Evolutionary conservation across 2,888 invertebrate species (phyloP).

Genomic region (Macaria liturata): DNA sequence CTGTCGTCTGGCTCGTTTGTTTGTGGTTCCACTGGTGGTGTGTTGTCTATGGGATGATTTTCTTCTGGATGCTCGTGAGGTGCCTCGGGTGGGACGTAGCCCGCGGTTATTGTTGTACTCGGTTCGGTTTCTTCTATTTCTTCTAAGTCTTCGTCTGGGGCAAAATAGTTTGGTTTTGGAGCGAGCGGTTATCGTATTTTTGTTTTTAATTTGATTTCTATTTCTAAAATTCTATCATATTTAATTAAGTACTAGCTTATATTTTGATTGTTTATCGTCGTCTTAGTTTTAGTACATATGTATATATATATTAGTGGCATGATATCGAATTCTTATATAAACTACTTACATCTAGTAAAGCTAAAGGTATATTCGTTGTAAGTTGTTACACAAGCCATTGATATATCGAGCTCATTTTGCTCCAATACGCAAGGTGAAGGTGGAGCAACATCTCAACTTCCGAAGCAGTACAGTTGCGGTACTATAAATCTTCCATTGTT

Average conservation of each 20-base stretch:
- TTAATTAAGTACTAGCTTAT: too few relatives aligned
- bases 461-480: slow-evolving; percentile 35
- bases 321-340: too few relatives aligned
- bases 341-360: too few relatives aligned
- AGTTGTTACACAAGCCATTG: too few relatives aligned
- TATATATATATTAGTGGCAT: too few relatives aligned
- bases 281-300: too few relatives aligned
- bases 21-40: slow-evolving; percentile 21
- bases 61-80: slow-evolving; percentile 31
- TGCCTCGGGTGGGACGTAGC: slow-evolving; percentile 37
- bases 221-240: slow-evolving; percentile 1
- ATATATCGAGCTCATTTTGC: too few relatives aligned
- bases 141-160: slow-evolving; percentile 71
- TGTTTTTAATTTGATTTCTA: slow-evolving; percentile 19
- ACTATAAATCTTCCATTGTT: slow-evolving; percentile 77
- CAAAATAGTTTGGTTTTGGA: slow-evolving; percentile 52
- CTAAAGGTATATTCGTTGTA: not conserved
- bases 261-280: too few relatives aligned
- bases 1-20: slow-evolving; percentile 16
- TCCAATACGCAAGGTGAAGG: slow-evolving; percentile 18
- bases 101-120: slow-evolving; percentile 39
- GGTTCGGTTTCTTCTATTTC: slow-evolving; percentile 68
- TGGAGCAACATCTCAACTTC: slow-evolving; percentile 34
- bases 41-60: slow-evolving; percentile 22
- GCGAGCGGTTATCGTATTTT: slow-evolving; percentile 78